Percentiles rank a stretch among this genome's conserved stretches.
Evolutionary conservation across 2,888 invertebrate species (phyloP).

Genomic region (Dolichomitus sp.): DNA sequence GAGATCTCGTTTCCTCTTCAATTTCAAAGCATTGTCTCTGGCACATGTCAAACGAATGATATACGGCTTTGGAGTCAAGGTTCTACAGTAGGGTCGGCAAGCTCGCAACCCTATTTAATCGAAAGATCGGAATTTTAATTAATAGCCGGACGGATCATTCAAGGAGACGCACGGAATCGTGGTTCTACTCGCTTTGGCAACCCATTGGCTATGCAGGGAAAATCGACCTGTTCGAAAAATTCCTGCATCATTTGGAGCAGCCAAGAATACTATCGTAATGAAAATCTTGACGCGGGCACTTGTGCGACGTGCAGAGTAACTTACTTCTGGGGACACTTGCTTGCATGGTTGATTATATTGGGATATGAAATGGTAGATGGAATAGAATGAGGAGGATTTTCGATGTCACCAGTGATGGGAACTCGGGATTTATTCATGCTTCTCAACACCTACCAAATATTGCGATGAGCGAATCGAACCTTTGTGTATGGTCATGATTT

Average conservation of each 20-base stretch:
- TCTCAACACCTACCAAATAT: not conserved
- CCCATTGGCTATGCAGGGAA: slow-evolving; percentile 42
- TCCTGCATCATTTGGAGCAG: slow-evolving; percentile 37
- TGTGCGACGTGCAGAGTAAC: slow-evolving; percentile 57
- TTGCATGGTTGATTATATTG: slow-evolving; percentile 14
- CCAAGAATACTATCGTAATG: slow-evolving; percentile 71
- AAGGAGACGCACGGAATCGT: slow-evolving; percentile 30
- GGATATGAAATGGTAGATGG: slow-evolving; percentile 23
- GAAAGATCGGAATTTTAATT: slow-evolving; percentile 81
- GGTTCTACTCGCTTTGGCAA: slow-evolving; percentile 30
- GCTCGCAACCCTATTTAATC: slow-evolving; percentile 70
- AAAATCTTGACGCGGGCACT: slow-evolving; percentile 72
- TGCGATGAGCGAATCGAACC: no score
- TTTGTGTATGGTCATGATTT: no score
- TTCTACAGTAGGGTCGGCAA: slow-evolving; percentile 20
- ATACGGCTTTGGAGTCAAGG: slow-evolving; percentile 32
- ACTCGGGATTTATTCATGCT: not conserved
- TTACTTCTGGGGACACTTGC: slow-evolving; percentile 1
- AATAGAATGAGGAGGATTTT: slow-evolving; percentile 28
- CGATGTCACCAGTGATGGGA: not conserved
- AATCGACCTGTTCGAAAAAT: slow-evolving; percentile 41
- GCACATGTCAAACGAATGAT: slow-evolving; percentile 44
- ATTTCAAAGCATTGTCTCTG: slow-evolving; percentile 37
- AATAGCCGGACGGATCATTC: slow-evolving; percentile 77
- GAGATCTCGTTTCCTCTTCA: slow-evolving; percentile 39